Base-by-base conservation (phyloP, 2,888 invertebrate species). In the Phanerotoma sp. region DNA sequence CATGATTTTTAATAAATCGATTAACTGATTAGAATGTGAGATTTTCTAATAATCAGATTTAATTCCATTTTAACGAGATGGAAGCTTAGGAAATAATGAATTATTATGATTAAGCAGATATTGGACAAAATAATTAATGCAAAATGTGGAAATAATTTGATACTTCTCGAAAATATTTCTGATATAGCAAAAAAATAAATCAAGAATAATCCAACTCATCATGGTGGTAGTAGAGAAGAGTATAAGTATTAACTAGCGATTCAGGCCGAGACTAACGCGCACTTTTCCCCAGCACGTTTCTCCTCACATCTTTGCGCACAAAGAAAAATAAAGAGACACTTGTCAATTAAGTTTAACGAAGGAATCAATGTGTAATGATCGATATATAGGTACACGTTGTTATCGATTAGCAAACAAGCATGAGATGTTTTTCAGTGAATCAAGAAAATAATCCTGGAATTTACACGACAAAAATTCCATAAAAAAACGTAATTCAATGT, bases 211-310 rank as follows among this genome's bases (percentile, higher is more conserved):
- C n/a, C n/a, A n/a, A 35, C n/a, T 35, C n/a, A 35, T 35, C n/a
- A 35, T 22, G 54, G 32, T 22, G 18, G 47, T 10, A 51, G 40
- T 16, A 28, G 20, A 38, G 25, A 35, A 35, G 38, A 45, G 32
- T 40, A 50, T 37, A 66, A 69, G 65, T 65, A 77, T 77, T 77
- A 76, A 65, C 63, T 60, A 67, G 65, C 67, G 75, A 77, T 76
- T 76, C 75, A 76, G 77, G 75, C 74, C 76, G 76, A 70, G 76
- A 77, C 77, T 74, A 76, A 75, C 72, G 73, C 66, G 69, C 71
- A 77, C 75, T 76, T 76, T 77, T 75, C 74, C 74, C 67, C 68
- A 65, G 65, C 67, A 66, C 73, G 72, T 77, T 76, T 76, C 70
- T 68, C 69, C 58, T 54, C 61, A 58, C 62, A 57, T 60, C 56